A percentile compares a stretch with the other conserved stretches of the same genome.
These are phyloP conservation scores for Lepus europaeus DNA, from an alignment of 2,113 vertebrate genomes.

Conservation along the genomic window DNA sequence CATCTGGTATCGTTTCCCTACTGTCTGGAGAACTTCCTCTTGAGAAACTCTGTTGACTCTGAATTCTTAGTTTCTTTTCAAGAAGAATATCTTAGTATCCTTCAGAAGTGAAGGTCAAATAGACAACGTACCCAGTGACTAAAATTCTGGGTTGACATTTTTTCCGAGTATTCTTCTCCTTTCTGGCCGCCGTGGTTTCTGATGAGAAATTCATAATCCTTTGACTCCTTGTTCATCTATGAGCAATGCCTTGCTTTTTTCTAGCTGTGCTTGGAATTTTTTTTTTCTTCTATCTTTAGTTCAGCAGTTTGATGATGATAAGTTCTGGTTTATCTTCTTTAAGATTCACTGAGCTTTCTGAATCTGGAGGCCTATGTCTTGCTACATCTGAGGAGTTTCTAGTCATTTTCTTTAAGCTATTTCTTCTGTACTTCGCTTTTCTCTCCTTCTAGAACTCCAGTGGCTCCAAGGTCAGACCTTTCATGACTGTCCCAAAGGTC, in stretches of 20 bases:
- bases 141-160: constrained; percentile 34
- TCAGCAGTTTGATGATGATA: background rate
- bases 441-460: background rate
- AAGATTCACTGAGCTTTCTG: background rate
- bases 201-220: background rate
- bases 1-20: background rate
- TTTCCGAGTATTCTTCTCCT: background rate
- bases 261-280: background rate
- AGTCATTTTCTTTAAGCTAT: background rate
- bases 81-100: constrained; percentile 23
- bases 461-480: background rate
- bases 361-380: background rate
- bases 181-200: background rate
- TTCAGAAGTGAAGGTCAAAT: constrained; percentile 56
- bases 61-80: background rate
- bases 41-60: background rate
- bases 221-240: background rate
- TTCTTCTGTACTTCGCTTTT: background rate
- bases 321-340: background rate
- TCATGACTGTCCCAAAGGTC: background rate
- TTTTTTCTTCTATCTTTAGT: background rate
- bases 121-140: background rate
- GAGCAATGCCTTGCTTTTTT: background rate
- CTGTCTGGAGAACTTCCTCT: background rate
- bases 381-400: background rate